Percentiles rank a stretch among this genome's conserved stretches.
Evolutionary conservation across 1,140 invertebrate species (phyloP).

Genomic region (Chionoecetes opilio): DNA sequence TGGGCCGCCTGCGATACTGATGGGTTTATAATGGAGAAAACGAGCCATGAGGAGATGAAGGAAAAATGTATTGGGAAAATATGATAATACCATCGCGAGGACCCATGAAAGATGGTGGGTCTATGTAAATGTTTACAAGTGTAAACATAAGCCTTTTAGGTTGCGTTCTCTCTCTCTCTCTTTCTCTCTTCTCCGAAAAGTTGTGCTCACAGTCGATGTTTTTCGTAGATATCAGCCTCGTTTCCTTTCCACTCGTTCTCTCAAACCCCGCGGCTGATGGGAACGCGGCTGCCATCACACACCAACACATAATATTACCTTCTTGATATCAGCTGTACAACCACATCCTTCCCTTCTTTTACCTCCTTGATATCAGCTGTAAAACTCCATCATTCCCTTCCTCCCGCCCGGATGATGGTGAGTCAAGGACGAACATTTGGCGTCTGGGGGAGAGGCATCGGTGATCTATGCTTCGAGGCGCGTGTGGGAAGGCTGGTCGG

Average conservation of each 20-base stretch:
- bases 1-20: background rate
- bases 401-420: background rate
- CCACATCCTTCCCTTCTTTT: background rate
- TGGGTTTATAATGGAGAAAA: constrained; percentile 45
- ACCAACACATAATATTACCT: background rate
- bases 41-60: constrained; percentile 38
- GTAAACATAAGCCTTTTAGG: constrained; percentile 65
- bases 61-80: constrained; percentile 64
- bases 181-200: background rate
- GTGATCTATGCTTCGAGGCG: background rate
- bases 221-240: background rate
- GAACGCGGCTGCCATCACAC: background rate
- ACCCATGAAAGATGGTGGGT: constrained; percentile 46
- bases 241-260: background rate
- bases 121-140: constrained; percentile 61
- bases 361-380: background rate
- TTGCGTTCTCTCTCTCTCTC: background rate
- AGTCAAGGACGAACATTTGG: background rate
- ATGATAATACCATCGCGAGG: constrained; percentile 52
- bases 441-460: background rate
- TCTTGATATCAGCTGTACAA: background rate
- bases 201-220: background rate
- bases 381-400: background rate
- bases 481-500: constrained; percentile 27
- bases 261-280: background rate